Conservation (phyloP, 2,888 invertebrate species). For the Pimpla rufipes region DNA sequence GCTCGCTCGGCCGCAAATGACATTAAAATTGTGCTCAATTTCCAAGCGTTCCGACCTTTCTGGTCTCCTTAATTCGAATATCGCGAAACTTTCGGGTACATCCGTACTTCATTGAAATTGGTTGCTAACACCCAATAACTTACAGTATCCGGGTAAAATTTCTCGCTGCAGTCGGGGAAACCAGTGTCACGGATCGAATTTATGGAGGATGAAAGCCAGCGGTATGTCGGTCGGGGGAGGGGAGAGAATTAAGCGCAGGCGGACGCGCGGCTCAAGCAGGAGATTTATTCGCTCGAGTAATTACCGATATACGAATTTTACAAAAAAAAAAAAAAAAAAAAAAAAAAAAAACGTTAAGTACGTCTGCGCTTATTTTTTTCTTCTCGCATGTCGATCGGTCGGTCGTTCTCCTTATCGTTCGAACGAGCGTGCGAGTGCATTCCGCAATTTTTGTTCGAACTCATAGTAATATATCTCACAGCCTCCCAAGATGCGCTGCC, state of each 20-base stretch:
- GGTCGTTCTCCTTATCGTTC: conserved; percentile 54
- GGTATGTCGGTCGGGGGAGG: background rate
- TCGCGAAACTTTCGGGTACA: conserved; percentile 4
- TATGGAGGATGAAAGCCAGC: background rate
- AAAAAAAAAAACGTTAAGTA: conserved; percentile 37
- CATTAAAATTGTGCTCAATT: no score
- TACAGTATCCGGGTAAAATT: background rate
- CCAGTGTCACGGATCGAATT: background rate
- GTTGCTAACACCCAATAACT: background rate
- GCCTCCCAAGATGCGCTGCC: background rate
- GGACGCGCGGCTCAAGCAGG: background rate
- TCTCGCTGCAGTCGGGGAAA: background rate
- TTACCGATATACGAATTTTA: conserved; percentile 38
- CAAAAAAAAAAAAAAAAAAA: conserved; percentile 10
- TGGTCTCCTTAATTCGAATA: background rate
- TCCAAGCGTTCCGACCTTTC: no score
- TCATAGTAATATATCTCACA: background rate
- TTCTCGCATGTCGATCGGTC: background rate
- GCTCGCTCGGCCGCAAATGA: no score
- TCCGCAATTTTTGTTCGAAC: background rate
- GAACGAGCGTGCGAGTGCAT: conserved; percentile 15
- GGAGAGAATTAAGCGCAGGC: conserved; percentile 10
- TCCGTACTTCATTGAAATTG: conserved; percentile 32
- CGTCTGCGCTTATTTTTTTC: conserved; percentile 12
- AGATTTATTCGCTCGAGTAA: conserved; percentile 47